phyloP scores from a whole-genome alignment of 2,888 invertebrate species.

The Loripinus fragilis region DNA sequence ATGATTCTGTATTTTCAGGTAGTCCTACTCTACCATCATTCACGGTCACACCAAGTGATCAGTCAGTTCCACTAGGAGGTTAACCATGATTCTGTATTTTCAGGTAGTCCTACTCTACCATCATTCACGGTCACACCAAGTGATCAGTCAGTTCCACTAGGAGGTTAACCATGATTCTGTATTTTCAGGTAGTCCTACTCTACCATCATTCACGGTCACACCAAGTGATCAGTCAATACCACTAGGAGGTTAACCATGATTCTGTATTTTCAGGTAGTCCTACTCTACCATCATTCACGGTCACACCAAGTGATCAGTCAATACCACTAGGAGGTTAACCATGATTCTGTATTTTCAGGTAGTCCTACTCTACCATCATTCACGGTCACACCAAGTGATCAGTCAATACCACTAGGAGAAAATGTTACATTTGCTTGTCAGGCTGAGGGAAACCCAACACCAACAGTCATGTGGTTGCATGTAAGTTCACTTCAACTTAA shows the following conservation, averaged over 20 bases:
- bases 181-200: too few relatives aligned
- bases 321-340: too few relatives aligned
- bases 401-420: constrained; percentile 72
- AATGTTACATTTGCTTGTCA: constrained; percentile 77
- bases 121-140: constrained; percentile 71
- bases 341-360: too few relatives aligned
- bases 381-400: constrained; percentile 70
- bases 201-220: too few relatives aligned
- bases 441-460: constrained; percentile 79
- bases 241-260: too few relatives aligned
- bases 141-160: constrained; percentile 74
- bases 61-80: constrained; percentile 75
- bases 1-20: constrained; percentile 26
- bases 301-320: too few relatives aligned
- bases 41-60: constrained; percentile 70
- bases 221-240: too few relatives aligned
- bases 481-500: constrained; percentile 33
- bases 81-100: too few relatives aligned
- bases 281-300: too few relatives aligned
- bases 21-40: constrained; percentile 74
- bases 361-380: constrained; percentile 74
- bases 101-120: constrained; percentile 70
- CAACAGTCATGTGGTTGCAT: constrained; percentile 78
- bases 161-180: too few relatives aligned
- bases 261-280: too few relatives aligned